Evolutionary conservation across 1,140 invertebrate species (phyloP).

Genomic region (Drosophila fuyamai): DNA sequence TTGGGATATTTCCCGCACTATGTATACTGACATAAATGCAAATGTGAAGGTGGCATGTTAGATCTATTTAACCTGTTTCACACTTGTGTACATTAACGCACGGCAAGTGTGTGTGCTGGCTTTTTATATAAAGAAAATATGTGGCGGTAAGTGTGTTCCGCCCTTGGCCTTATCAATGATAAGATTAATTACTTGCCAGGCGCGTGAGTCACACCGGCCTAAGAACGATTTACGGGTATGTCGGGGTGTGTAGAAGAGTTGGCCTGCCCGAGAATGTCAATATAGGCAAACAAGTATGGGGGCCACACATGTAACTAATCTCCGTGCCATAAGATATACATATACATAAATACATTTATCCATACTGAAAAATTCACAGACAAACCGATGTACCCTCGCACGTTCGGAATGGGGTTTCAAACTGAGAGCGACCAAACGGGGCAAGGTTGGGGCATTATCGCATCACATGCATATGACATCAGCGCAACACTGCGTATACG

Average conservation of each 20-base stretch:
- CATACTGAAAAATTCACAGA: slow-evolving; percentile 28
- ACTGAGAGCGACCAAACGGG: slow-evolving; percentile 59
- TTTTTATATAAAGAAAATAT: slow-evolving; percentile 26
- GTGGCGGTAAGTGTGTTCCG: slow-evolving; percentile 30
- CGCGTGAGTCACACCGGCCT: slow-evolving; percentile 47
- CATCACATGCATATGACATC: slow-evolving; percentile 82
- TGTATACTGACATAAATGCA: slow-evolving; percentile 13
- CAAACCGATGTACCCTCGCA: slow-evolving; percentile 14
- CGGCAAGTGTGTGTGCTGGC: neutral
- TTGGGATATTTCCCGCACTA: slow-evolving; percentile 15
- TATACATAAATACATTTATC: slow-evolving; percentile 11
- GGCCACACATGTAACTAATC: slow-evolving; percentile 18
- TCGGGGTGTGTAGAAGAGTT: slow-evolving; percentile 30
- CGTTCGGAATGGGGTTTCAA: slow-evolving; percentile 42
- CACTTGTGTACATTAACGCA: slow-evolving; percentile 47
- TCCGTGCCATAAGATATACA: slow-evolving; percentile 16
- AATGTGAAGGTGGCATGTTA: neutral
- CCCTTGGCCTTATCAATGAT: slow-evolving; percentile 83
- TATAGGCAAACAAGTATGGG: slow-evolving; percentile 10
- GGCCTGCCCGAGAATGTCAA: slow-evolving; percentile 37
- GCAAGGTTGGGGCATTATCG: slow-evolving; percentile 76
- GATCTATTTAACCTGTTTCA: slow-evolving; percentile 37
- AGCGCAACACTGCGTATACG: slow-evolving; percentile 60
- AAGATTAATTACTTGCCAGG: slow-evolving; percentile 71
- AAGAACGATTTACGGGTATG: slow-evolving; percentile 15